Conservation (phyloP, 1,140 invertebrate species). For the Thalassaphorura encarpata region DNA sequence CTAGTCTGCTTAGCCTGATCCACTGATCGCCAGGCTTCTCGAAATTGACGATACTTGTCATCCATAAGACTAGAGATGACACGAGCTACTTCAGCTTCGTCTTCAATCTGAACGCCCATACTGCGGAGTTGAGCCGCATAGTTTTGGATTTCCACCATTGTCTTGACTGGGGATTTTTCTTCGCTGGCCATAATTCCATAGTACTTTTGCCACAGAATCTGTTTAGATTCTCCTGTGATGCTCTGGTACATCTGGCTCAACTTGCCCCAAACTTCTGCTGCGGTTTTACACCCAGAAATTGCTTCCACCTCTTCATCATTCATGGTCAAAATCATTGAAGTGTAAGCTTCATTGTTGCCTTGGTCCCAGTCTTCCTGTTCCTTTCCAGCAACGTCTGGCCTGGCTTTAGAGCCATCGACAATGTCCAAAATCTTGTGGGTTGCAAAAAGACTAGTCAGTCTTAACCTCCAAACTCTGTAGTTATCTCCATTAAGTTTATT, state of each 20-base stretch:
- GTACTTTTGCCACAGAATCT: background rate
- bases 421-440: background rate
- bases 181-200: background rate
- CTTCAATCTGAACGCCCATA: background rate
- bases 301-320: background rate
- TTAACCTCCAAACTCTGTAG: slow-evolving; percentile 12
- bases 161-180: slow-evolving; percentile 7
- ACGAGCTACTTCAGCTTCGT: slow-evolving; percentile 8
- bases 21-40: slow-evolving; percentile 16
- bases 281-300: background rate
- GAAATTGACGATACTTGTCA: slow-evolving; percentile 6
- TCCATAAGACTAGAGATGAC: slow-evolving; percentile 11
- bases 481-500: slow-evolving; percentile 12
- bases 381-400: background rate
- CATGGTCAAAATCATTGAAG: background rate
- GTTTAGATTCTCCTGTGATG: background rate
- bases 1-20: slow-evolving; percentile 4
- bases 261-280: background rate
- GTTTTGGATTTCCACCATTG: slow-evolving; percentile 12
- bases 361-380: background rate
- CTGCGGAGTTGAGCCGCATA: slow-evolving; percentile 10
- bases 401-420: background rate
- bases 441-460: slow-evolving; percentile 4
- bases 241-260: background rate
- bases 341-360: background rate